A percentile compares a stretch with the other conserved stretches of the same genome.
Conservation (phyloP, 2,888 invertebrate species). For the Lasiommata megera region DNA sequence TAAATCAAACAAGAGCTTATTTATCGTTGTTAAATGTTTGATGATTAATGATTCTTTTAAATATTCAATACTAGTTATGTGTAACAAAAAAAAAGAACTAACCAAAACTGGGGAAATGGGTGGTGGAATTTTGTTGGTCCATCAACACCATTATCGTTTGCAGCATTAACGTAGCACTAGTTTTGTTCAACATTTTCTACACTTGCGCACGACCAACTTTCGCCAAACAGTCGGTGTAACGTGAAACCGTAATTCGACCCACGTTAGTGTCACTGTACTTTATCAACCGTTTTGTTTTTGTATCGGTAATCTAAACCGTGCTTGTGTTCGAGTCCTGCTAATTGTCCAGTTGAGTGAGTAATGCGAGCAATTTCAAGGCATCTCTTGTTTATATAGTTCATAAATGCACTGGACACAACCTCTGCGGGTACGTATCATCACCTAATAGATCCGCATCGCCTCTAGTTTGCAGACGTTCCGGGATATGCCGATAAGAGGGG, state of each 20-base stretch:
- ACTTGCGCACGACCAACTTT: conserved; percentile 28
- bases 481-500: conserved; percentile 73
- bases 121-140: conserved; percentile 73
- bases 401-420: conserved; percentile 53
- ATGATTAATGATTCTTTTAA: too few relatives aligned
- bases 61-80: too few relatives aligned
- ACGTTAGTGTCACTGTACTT: conserved; percentile 36
- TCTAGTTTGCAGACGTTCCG: conserved; percentile 74
- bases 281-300: conserved; percentile 37
- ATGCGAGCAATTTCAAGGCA: conserved; percentile 49
- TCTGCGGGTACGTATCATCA: conserved; percentile 42
- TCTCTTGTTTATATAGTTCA: conserved; percentile 61
- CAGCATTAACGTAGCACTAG: conserved; percentile 75
- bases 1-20: too few relatives aligned
- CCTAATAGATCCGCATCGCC: conserved; percentile 58
- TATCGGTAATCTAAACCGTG: conserved; percentile 42
- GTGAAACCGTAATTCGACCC: conserved; percentile 30
- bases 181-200: conserved; percentile 64
- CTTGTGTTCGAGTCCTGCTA: conserved; percentile 35
- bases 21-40: too few relatives aligned
- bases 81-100: conserved; percentile 40
- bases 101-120: conserved; percentile 62
- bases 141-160: conserved; percentile 76
- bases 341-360: conserved; percentile 51
- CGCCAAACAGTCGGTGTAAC: conserved; percentile 31